phyloP scores from a whole-genome alignment of 2,888 invertebrate species.

The Leptinotarsa juncta region DNA sequence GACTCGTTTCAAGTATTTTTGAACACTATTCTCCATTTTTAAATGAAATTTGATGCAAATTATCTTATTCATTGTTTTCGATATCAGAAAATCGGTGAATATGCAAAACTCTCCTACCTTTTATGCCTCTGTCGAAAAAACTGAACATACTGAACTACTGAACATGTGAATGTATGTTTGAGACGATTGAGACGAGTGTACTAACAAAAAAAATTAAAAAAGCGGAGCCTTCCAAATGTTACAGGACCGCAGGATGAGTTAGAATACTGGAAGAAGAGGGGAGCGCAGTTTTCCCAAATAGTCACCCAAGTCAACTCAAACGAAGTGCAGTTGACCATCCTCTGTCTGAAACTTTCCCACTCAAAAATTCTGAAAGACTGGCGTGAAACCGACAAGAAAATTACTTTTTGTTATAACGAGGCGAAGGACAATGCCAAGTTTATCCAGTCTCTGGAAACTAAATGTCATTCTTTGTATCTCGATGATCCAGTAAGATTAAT shows the following conservation, averaged over 20 bases:
- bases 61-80: no score
- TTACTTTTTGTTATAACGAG: conserved; percentile 95
- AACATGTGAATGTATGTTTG: no score
- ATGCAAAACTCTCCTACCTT: no score
- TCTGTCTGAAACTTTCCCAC: conserved; percentile 80
- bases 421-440: conserved; percentile 96
- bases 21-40: no score
- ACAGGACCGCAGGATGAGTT: conserved; percentile 93
- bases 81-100: no score
- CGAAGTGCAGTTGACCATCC: conserved; percentile 82
- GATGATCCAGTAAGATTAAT: conserved; percentile 82
- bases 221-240: not conserved
- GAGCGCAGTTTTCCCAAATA: conserved; percentile 92
- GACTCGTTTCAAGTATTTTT: no score
- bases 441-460: conserved; percentile 92
- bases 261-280: conserved; percentile 95
- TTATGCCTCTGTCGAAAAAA: no score
- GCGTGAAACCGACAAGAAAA: conserved; percentile 88
- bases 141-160: no score
- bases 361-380: conserved; percentile 85
- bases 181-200: no score
- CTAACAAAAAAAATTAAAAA: no score
- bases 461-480: conserved; percentile 92
- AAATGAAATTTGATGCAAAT: no score
- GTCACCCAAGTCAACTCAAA: conserved; percentile 79